phyloP scores from a whole-genome alignment of 2,888 invertebrate genomes.

The Tryphoninae sp. region DNA sequence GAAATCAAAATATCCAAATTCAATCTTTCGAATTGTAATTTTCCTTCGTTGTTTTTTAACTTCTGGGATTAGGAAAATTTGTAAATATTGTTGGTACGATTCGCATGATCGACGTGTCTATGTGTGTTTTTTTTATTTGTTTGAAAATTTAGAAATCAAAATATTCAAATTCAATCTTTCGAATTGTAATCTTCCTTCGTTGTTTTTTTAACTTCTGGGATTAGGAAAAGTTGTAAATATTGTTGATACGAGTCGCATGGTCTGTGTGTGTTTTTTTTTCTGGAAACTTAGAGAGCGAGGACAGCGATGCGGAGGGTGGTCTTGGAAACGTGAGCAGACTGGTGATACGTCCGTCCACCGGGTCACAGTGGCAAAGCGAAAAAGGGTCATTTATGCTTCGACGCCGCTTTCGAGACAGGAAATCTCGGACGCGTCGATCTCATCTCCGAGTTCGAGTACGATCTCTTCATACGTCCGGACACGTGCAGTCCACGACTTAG shows the following conservation, averaged over 20 bases:
- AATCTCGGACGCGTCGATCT: constrained; percentile 98
- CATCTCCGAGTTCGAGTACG: constrained; percentile 96
- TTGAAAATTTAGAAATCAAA: background rate
- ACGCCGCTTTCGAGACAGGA: constrained; percentile 98
- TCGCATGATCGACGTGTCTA: too few relatives aligned
- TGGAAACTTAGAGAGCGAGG: constrained; percentile 89
- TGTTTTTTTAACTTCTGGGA: constrained; percentile 8
- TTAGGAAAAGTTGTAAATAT: background rate
- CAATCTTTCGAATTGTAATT: background rate
- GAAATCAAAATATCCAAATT: constrained; percentile 17
- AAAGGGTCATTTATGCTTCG: constrained; percentile 97
- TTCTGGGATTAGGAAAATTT: background rate
- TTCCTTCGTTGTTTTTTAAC: background rate
- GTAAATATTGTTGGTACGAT: background rate
- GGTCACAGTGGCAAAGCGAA: constrained; percentile 98
- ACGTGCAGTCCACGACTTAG: constrained; percentile 96
- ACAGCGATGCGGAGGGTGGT: constrained; percentile 96
- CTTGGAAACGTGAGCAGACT: constrained; percentile 95
- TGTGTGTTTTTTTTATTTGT: constrained; percentile 5
- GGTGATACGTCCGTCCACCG: constrained; percentile 93
- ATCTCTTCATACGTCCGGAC: constrained; percentile 97
- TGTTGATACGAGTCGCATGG: too few relatives aligned
- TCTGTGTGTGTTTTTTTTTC: constrained; percentile 27
- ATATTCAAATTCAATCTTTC: background rate
- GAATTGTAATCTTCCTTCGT: background rate